Evolutionary conservation across 2,113 vertebrate species (phyloP).

Genomic region (Emydura subglobosa): DNA sequence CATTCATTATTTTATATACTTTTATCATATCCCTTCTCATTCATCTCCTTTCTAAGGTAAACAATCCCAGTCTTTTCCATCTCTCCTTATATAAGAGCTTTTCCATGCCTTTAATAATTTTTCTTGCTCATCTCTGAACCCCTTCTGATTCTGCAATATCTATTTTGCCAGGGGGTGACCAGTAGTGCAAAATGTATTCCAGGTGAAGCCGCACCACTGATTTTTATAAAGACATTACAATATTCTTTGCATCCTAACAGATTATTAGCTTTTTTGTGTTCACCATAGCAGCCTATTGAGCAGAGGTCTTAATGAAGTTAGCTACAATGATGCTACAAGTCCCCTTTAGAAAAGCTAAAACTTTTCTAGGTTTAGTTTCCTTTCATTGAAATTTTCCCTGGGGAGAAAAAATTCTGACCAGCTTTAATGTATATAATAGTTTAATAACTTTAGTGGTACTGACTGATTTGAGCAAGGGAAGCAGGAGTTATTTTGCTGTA

Average conservation of each 20-base stretch:
- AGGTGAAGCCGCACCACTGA: neutral
- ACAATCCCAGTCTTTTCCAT: neutral
- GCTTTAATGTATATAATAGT: fast-evolving
- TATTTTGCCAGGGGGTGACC: neutral
- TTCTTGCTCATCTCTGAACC: neutral
- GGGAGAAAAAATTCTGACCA: neutral
- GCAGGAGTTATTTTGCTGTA: neutral
- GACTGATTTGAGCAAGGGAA: neutral
- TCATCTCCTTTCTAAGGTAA: neutral
- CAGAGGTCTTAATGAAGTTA: neutral
- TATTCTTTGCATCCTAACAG: neutral
- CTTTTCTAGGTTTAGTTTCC: neutral
- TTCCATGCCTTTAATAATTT: neutral
- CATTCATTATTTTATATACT: neutral
- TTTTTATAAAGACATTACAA: neutral
- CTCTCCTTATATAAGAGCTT: neutral
- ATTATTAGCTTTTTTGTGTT: neutral
- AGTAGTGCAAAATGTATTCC: neutral
- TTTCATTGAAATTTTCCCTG: neutral
- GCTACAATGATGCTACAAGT: neutral
- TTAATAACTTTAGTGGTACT: neutral
- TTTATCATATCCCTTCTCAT: neutral
- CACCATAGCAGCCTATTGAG: neutral
- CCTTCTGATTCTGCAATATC: neutral
- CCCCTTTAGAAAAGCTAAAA: neutral